Evolutionary conservation across 2,113 vertebrate genomes (phyloP).

Genomic region (Speoplatyrhinus poulsoni): DNA sequence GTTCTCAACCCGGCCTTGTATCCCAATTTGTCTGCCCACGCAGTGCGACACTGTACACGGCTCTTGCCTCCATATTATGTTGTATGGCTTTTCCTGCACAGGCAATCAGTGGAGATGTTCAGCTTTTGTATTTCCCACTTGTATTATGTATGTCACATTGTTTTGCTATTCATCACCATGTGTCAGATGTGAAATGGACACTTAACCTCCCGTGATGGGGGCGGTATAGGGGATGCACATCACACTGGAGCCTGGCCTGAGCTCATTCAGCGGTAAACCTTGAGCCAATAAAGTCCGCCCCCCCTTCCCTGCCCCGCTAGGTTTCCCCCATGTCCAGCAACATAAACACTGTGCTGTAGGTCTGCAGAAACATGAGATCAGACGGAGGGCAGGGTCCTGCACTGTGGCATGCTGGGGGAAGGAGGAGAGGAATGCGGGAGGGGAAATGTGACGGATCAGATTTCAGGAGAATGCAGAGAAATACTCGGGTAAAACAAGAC

Average conservation of each 20-base stretch:
- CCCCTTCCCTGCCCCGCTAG: neutral
- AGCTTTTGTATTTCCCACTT: neutral
- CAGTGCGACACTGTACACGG: too few species aligned
- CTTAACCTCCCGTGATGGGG: conserved; percentile 11
- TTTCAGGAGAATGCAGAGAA: conserved; percentile 72
- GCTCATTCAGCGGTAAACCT: conserved; percentile 60
- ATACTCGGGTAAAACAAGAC: conserved; percentile 8
- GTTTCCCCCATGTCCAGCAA: conserved; percentile 69
- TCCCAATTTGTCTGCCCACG: too few species aligned
- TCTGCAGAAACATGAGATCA: conserved; percentile 78
- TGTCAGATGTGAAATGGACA: conserved; percentile 26
- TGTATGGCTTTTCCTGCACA: conserved; percentile 27
- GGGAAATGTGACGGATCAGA: conserved; percentile 59
- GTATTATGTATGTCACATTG: conserved; percentile 22
- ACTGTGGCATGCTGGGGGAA: conserved; percentile 62
- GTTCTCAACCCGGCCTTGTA: too few species aligned
- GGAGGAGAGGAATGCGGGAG: conserved; percentile 42
- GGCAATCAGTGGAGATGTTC: neutral
- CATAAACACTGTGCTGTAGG: conserved; percentile 89
- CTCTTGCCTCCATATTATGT: neutral
- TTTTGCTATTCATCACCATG: conserved; percentile 18
- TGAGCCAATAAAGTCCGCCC: conserved; percentile 53
- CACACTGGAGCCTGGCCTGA: conserved; percentile 44
- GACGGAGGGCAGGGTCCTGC: conserved; percentile 66
- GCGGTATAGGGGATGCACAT: conserved; percentile 9